Percentiles rank a stretch among this genome's conserved stretches.
phyloP scores from a whole-genome alignment of 2,888 invertebrate species.

The Chrysodeixis includens region DNA sequence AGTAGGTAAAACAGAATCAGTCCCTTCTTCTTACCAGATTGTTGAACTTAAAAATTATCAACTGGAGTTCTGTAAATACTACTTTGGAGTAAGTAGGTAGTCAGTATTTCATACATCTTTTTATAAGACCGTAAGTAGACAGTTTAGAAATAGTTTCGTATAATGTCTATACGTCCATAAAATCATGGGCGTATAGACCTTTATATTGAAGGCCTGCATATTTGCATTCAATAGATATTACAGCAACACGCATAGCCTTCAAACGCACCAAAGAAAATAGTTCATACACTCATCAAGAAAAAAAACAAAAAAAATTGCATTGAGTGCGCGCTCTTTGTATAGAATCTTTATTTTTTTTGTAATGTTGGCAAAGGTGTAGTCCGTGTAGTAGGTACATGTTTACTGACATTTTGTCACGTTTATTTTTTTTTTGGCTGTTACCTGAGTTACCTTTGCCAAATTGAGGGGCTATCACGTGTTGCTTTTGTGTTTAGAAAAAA shows the following conservation, averaged over 20 bases:
- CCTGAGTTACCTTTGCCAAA: constrained; percentile 82
- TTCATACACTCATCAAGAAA: constrained; percentile 13
- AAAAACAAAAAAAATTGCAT: constrained; percentile 60
- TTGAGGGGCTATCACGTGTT: constrained; percentile 78
- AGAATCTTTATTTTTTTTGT: constrained; percentile 54
- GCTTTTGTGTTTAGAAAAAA: constrained; percentile 73
- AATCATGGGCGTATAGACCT: no score
- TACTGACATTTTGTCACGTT: constrained; percentile 89
- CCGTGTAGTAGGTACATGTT: constrained; percentile 85
- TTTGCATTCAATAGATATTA: neutral
- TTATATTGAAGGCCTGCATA: no score
- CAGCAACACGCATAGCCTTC: neutral
- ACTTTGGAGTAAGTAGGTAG: no score
- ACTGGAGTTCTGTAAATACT: no score
- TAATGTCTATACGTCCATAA: no score
- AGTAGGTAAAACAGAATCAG: no score
- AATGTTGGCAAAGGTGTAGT: constrained; percentile 72
- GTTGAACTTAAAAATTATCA: no score
- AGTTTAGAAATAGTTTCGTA: no score
- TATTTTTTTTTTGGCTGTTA: constrained; percentile 78
- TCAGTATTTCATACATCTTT: no score
- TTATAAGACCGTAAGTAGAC: no score
- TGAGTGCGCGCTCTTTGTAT: constrained; percentile 38
- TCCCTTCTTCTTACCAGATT: no score
- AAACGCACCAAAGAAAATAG: constrained; percentile 26